Conservation (phyloP, 1,140 invertebrate species). For the Anthonomus grandis region DNA sequence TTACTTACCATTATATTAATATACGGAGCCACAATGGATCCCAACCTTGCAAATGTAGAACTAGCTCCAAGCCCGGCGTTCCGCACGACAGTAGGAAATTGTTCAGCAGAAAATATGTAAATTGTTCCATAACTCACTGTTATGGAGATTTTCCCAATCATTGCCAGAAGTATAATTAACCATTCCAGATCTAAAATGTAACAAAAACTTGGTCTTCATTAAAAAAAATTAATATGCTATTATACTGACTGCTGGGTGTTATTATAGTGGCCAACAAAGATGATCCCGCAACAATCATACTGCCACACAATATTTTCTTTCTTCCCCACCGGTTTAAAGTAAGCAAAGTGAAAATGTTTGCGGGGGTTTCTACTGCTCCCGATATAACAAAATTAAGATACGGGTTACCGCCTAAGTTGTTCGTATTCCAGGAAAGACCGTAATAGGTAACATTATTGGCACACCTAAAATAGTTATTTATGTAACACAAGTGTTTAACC, state of each 20-base stretch:
- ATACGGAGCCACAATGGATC: conserved; percentile 72
- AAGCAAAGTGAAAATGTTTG: conserved; percentile 65
- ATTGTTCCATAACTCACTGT: conserved; percentile 75
- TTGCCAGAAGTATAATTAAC: conserved; percentile 63
- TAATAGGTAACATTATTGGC: conserved; percentile 77
- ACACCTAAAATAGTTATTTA: conserved; percentile 63
- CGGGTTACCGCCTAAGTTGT: conserved; percentile 67
- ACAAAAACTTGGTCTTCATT: neutral
- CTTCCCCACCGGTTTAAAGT: conserved; percentile 70
- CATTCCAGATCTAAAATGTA: conserved; percentile 56
- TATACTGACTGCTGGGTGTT: conserved; percentile 53
- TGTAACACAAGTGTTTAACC: neutral
- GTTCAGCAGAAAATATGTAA: conserved; percentile 77
- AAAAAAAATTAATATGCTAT: neutral
- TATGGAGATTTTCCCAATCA: conserved; percentile 80
- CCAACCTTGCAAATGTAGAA: conserved; percentile 71
- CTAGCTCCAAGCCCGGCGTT: conserved; percentile 73
- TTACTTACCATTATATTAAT: conserved; percentile 57
- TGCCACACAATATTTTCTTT: conserved; percentile 63
- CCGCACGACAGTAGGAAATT: conserved; percentile 78
- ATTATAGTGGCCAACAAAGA: conserved; percentile 57
- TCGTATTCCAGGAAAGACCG: conserved; percentile 74
- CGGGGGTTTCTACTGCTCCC: conserved; percentile 72
- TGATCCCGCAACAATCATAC: conserved; percentile 65
- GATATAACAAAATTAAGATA: conserved; percentile 74